Evolutionary conservation across 2,888 invertebrate genomes (phyloP).

Genomic region (Schizaphis graminum): DNA sequence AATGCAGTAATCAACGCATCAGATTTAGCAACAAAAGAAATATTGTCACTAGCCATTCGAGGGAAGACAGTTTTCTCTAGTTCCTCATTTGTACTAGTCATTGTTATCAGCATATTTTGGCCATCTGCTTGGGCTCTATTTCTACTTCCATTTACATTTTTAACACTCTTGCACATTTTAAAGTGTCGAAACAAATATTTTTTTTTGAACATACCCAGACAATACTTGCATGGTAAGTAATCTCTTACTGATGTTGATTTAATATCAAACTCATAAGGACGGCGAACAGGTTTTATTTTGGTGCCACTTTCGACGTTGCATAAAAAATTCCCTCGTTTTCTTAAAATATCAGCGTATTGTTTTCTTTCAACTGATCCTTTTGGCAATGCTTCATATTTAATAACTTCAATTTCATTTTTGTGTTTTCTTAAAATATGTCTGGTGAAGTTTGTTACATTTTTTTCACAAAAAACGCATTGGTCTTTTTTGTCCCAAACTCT

Average conservation of each 20-base stretch:
- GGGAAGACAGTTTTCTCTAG: background rate
- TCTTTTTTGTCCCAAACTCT: too few relatives aligned
- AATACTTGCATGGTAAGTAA: background rate
- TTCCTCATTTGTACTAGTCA: background rate
- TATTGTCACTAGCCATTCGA: background rate
- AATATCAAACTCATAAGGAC: background rate
- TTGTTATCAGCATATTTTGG: background rate
- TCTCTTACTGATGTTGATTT: background rate
- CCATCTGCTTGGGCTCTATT: background rate
- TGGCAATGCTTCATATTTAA: too few relatives aligned
- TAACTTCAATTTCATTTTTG: too few relatives aligned
- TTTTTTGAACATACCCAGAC: background rate
- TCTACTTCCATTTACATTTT: background rate
- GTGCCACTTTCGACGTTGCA: background rate
- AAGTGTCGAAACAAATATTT: background rate
- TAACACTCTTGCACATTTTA: background rate
- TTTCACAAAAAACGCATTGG: too few relatives aligned
- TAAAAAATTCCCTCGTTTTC: slow-evolving; percentile 7
- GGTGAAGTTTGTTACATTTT: too few relatives aligned
- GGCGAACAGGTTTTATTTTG: slow-evolving; percentile 7
- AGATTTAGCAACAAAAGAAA: background rate
- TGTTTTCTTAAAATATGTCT: too few relatives aligned
- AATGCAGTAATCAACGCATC: background rate
- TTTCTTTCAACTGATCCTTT: background rate
- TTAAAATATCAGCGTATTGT: background rate